Conservation (phyloP, 2,113 vertebrate genomes). For the Takifugu flavidus region DNA sequence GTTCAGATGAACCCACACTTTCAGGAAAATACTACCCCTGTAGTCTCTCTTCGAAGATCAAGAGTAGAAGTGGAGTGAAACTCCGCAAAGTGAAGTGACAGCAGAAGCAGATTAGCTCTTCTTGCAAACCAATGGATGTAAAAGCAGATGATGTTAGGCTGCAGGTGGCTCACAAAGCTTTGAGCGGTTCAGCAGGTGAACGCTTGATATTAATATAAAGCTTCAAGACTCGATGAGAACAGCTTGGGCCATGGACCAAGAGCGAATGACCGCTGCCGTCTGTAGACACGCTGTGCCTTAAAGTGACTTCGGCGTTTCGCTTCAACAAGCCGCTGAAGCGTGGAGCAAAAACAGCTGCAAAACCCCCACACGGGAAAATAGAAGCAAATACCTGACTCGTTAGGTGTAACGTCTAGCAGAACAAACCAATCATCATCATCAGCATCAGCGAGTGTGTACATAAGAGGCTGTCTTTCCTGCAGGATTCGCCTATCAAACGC, state of each 20-base stretch:
- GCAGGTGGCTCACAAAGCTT: constrained; percentile 15
- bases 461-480: constrained; percentile 43
- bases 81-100: constrained; percentile 22
- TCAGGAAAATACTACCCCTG: constrained; percentile 55
- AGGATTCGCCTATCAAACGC: constrained; percentile 54
- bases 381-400: constrained; percentile 53
- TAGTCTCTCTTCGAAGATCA: constrained; percentile 6
- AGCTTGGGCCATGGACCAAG: not conserved
- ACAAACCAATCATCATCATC: constrained; percentile 71
- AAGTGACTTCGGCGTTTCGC: not conserved
- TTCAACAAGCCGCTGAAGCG: constrained; percentile 8
- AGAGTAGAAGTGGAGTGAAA: constrained; percentile 13
- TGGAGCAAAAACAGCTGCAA: constrained; percentile 15
- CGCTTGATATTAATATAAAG: constrained; percentile 12
- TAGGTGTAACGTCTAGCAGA: constrained; percentile 38
- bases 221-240: not conserved
- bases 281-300: not conserved
- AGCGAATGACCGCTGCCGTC: not conserved
- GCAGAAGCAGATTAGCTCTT: constrained; percentile 24
- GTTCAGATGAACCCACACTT: constrained; percentile 2
- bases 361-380: not conserved
- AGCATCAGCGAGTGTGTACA: constrained; percentile 21
- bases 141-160: constrained; percentile 27
- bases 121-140: constrained; percentile 9
- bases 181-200: constrained; percentile 15